phyloP scores from a whole-genome alignment of 1,140 invertebrate species.

The Eriocheir sinensis region DNA sequence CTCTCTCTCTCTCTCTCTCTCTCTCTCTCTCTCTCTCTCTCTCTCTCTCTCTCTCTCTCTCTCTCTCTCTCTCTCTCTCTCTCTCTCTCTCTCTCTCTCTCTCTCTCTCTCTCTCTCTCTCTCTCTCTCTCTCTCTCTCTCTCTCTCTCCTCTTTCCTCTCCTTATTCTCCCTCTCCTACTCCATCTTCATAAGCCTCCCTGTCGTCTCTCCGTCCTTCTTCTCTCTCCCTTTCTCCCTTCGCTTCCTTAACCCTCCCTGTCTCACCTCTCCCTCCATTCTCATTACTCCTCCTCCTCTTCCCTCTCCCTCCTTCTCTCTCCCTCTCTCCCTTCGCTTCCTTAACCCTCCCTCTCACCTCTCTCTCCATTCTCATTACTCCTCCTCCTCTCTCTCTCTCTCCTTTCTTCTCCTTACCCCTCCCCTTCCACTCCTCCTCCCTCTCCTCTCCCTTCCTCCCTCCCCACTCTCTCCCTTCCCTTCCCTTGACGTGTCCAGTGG shows the following conservation, averaged over 20 bases:
- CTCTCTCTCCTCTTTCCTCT: neutral
- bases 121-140: neutral
- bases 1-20: too few species aligned
- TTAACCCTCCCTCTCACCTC: too few species aligned
- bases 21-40: neutral
- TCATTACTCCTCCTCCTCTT: neutral
- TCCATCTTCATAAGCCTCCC: too few species aligned
- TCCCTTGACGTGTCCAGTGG: conserved; percentile 28
- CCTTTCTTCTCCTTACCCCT: neutral
- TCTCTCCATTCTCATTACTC: too few species aligned
- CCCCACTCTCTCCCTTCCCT: too few species aligned
- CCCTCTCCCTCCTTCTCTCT: neutral
- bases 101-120: neutral
- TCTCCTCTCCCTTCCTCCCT: neutral
- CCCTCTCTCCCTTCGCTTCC: too few species aligned
- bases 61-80: conserved; percentile 20
- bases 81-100: conserved; percentile 3
- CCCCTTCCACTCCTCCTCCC: neutral
- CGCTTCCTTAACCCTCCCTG: too few species aligned
- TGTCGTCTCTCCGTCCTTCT: neutral
- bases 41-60: neutral
- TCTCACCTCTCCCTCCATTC: too few species aligned
- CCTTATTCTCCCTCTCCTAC: neutral
- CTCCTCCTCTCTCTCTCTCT: too few species aligned
- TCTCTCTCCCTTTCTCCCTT: neutral